phyloP scores from a whole-genome alignment of 2,113 vertebrate species.

The Panurus biarmicus region DNA sequence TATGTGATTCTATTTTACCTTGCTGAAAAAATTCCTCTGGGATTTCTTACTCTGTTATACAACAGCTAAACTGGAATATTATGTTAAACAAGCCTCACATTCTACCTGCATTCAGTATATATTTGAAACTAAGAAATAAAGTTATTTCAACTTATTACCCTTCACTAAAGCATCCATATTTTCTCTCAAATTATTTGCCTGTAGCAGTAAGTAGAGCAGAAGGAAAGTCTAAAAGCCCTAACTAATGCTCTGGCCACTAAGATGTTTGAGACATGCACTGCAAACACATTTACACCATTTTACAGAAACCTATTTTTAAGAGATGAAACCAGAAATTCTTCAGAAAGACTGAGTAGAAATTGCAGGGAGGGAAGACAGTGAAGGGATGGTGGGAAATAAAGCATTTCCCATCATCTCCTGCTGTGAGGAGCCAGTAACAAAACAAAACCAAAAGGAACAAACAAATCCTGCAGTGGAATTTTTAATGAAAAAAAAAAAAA shows the following conservation, averaged over 20 bases:
- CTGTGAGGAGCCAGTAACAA: not conserved
- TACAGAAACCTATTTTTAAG: not conserved
- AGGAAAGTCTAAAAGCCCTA: not conserved
- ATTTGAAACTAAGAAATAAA: constrained; percentile 69
- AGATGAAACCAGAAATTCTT: not conserved
- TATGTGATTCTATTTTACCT: constrained; percentile 64
- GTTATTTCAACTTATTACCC: constrained; percentile 50
- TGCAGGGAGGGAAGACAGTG: not conserved
- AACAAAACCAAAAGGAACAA: not conserved
- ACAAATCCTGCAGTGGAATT: not conserved
- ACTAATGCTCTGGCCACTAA: not conserved
- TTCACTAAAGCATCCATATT: constrained; percentile 25
- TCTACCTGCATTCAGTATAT: constrained; percentile 51
- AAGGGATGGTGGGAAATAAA: not conserved
- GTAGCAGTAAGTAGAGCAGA: constrained; percentile 50
- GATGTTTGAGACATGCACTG: not conserved
- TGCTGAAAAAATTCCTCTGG: constrained; percentile 62
- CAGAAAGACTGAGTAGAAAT: not conserved
- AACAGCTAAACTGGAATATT: constrained; percentile 60
- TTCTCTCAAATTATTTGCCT: constrained; percentile 12
- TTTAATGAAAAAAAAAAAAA: not conserved
- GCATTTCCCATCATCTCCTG: not conserved
- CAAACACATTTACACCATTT: not conserved
- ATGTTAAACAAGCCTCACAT: constrained; percentile 66
- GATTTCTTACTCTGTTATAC: constrained; percentile 66